Percentiles rank a stretch among this genome's conserved stretches.
Conservation (phyloP, 2,888 invertebrate genomes). For the Patella caerulea region DNA sequence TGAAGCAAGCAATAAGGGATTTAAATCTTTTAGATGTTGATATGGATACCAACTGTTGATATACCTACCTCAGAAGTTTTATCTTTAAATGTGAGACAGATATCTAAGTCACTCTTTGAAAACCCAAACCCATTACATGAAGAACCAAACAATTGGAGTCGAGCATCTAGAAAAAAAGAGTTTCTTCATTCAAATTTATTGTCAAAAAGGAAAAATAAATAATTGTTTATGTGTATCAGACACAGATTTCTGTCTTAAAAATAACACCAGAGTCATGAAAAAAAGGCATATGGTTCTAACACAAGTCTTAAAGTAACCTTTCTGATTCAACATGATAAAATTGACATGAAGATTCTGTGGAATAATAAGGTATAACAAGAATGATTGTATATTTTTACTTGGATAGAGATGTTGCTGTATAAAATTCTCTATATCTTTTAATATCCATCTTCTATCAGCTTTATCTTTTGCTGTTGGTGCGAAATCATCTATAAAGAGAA, state of each 20-base stretch:
- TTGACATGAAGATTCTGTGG: too few relatives aligned
- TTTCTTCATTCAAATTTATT: too few relatives aligned
- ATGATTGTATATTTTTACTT: neutral
- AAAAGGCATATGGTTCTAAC: too few relatives aligned
- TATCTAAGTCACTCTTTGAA: slow-evolving; percentile 75
- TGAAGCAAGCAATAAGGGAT: neutral
- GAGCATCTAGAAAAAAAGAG: slow-evolving; percentile 66
- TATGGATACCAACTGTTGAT: neutral
- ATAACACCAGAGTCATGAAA: too few relatives aligned
- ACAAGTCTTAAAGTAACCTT: too few relatives aligned
- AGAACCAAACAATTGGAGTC: slow-evolving; percentile 76
- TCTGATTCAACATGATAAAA: too few relatives aligned
- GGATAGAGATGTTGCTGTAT: slow-evolving; percentile 51
- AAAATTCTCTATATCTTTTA: slow-evolving; percentile 68
- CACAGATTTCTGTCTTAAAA: too few relatives aligned
- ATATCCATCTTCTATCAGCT: slow-evolving; percentile 57
- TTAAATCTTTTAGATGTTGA: neutral
- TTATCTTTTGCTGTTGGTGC: slow-evolving; percentile 48
- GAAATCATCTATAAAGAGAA: slow-evolving; percentile 56
- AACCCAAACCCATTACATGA: slow-evolving; percentile 77
- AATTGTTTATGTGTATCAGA: too few relatives aligned
- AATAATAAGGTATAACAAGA: neutral
- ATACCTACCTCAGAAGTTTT: slow-evolving; percentile 67
- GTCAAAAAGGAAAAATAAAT: too few relatives aligned
- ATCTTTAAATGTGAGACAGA: slow-evolving; percentile 75